Evolutionary conservation across 2,888 invertebrate species (phyloP).

Genomic region (Hipparchia semele): DNA sequence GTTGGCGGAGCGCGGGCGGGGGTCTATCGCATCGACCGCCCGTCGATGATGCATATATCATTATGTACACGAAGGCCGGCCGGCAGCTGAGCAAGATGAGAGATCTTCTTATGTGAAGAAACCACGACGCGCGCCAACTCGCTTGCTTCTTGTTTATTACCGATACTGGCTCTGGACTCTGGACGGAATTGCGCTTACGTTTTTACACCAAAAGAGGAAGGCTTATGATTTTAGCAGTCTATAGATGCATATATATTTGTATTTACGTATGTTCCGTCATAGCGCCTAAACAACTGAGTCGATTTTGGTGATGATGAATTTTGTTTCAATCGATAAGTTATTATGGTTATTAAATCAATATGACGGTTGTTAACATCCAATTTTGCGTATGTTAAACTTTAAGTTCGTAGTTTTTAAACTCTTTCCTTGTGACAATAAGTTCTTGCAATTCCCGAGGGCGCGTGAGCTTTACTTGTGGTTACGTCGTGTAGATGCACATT

Average conservation of each 20-base stretch:
- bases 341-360: too few relatives aligned
- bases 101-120: slow-evolving; percentile 61
- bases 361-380: neutral
- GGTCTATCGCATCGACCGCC: slow-evolving; percentile 40
- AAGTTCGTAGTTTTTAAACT: too few relatives aligned
- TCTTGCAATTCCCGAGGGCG: too few relatives aligned
- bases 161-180: slow-evolving; percentile 29
- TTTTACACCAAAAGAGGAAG: neutral
- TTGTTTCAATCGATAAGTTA: too few relatives aligned
- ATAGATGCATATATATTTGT: too few relatives aligned
- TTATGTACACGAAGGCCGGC: slow-evolving; percentile 51
- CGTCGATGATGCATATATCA: slow-evolving; percentile 59
- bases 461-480: too few relatives aligned
- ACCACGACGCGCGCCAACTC: slow-evolving; percentile 51
- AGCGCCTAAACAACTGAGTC: too few relatives aligned
- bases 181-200: slow-evolving; percentile 4
- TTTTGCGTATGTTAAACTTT: neutral
- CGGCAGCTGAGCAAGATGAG: slow-evolving; percentile 59
- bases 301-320: too few relatives aligned
- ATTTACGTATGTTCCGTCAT: too few relatives aligned
- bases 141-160: slow-evolving; percentile 44
- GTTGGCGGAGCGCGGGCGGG: slow-evolving; percentile 47
- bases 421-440: too few relatives aligned
- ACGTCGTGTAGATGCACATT: too few relatives aligned
- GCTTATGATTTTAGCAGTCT: too few relatives aligned